Conservation (phyloP, 2,888 invertebrate genomes). For the Pheosia gnoma region DNA sequence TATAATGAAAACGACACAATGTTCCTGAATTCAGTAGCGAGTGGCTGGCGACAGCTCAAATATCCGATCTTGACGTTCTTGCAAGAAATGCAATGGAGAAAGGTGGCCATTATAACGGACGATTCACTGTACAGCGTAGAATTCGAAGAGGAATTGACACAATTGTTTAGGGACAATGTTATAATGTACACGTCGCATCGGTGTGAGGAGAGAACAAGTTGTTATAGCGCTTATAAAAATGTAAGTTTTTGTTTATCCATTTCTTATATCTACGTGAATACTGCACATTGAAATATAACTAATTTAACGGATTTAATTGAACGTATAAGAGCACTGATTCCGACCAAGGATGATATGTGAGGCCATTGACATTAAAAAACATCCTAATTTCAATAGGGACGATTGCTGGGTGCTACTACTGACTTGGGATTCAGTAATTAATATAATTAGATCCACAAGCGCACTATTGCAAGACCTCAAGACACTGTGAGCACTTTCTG, state of each 20-base stretch:
- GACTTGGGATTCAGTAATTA: too few relatives aligned
- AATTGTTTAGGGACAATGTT: slow-evolving; percentile 28
- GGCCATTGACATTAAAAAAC: too few relatives aligned
- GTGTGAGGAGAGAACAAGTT: slow-evolving; percentile 25
- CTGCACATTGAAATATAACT: too few relatives aligned
- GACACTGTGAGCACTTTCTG: too few relatives aligned
- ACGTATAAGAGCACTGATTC: too few relatives aligned
- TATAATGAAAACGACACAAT: neutral
- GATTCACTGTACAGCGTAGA: slow-evolving; percentile 37
- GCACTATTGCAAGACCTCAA: too few relatives aligned
- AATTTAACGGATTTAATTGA: too few relatives aligned
- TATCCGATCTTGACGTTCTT: slow-evolving; percentile 35
- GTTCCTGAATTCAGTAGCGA: slow-evolving; percentile 25
- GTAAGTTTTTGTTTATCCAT: neutral
- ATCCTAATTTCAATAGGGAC: too few relatives aligned
- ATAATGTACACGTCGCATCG: slow-evolving; percentile 28
- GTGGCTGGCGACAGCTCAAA: slow-evolving; percentile 19
- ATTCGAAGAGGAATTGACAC: slow-evolving; percentile 39
- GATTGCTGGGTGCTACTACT: too few relatives aligned
- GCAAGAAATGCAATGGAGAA: slow-evolving; percentile 31
- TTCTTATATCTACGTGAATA: too few relatives aligned
- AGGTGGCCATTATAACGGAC: slow-evolving; percentile 53
- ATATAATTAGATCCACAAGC: too few relatives aligned
- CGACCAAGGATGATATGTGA: too few relatives aligned
- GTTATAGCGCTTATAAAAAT: slow-evolving; percentile 31